Percentiles rank a stretch among this genome's conserved stretches.
Evolutionary conservation across 2,113 vertebrate genomes (phyloP).

Genomic region (Grammomys dolichurus): DNA sequence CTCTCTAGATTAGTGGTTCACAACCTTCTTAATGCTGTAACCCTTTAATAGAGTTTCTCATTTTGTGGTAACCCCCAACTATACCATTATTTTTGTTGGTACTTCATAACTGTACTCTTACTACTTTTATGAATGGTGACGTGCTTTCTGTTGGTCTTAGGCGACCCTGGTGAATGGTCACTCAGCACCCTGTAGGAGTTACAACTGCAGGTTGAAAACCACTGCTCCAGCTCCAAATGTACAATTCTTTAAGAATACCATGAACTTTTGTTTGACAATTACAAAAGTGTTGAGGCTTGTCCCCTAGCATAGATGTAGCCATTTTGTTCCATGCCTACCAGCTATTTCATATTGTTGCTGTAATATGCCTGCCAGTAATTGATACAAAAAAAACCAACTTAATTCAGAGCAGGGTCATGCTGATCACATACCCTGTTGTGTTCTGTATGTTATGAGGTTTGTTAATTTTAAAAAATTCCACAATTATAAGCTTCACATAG

Average conservation of each 20-base stretch:
- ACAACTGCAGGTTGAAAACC: background rate
- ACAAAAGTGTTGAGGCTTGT: background rate
- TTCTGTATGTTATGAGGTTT: too few species aligned
- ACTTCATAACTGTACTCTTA: background rate
- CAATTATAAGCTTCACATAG: too few species aligned
- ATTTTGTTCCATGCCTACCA: too few species aligned
- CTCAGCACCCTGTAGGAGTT: background rate
- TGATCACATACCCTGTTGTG: too few species aligned
- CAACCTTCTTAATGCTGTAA: background rate
- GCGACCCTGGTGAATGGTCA: background rate
- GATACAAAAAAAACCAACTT: too few species aligned
- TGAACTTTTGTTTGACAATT: slow-evolving; percentile 7
- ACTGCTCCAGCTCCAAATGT: background rate
- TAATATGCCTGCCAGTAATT: too few species aligned
- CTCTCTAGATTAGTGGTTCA: background rate
- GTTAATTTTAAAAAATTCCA: too few species aligned
- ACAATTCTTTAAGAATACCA: background rate
- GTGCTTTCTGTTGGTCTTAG: too few species aligned
- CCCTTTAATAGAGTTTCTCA: background rate
- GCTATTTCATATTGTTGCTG: too few species aligned
- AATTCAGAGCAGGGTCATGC: too few species aligned
- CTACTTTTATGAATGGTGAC: background rate
- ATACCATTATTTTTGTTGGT: background rate
- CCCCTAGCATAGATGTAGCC: too few species aligned
- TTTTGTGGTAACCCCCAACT: background rate